These are phyloP conservation scores for Apostichopus leukothele DNA, from an alignment of 53 echinoderm and acorn worm genomes.

Conservation along the genomic window DNA sequence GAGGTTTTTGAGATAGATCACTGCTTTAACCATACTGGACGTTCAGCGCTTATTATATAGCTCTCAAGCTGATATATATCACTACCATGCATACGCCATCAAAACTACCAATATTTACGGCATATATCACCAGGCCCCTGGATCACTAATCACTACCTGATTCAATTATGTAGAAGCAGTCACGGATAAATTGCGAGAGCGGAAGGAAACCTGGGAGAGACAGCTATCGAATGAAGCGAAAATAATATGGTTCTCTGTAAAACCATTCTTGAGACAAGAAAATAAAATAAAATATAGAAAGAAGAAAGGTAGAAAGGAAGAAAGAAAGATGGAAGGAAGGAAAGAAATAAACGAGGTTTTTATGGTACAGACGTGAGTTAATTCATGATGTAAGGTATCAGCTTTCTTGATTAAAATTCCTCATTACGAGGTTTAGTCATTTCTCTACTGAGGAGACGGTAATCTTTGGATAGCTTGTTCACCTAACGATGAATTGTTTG, in stretches of 20 bases:
- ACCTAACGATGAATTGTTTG: neutral
- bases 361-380: slow-evolving; percentile 7
- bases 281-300: neutral
- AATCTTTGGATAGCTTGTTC: neutral
- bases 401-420: slow-evolving; percentile 11
- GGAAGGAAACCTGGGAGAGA: slow-evolving; percentile 6
- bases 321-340: neutral
- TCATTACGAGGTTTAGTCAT: neutral
- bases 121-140: slow-evolving; percentile 15
- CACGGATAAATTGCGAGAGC: slow-evolving; percentile 27
- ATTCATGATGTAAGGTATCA: slow-evolving; percentile 5
- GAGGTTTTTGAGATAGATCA: too few species aligned
- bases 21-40: too few species aligned
- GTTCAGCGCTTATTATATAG: too few species aligned
- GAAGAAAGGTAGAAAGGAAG: neutral
- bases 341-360: neutral
- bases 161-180: slow-evolving; percentile 43
- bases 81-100: neutral
- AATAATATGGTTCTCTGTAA: slow-evolving; percentile 1
- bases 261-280: neutral
- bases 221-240: slow-evolving; percentile 26
- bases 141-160: slow-evolving; percentile 35
- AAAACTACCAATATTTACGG: slow-evolving; percentile 30
- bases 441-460: neutral
- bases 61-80: too few species aligned